phyloP scores from a whole-genome alignment of 2,888 invertebrate genomes.

The Meiosimyza platycephala region DNA sequence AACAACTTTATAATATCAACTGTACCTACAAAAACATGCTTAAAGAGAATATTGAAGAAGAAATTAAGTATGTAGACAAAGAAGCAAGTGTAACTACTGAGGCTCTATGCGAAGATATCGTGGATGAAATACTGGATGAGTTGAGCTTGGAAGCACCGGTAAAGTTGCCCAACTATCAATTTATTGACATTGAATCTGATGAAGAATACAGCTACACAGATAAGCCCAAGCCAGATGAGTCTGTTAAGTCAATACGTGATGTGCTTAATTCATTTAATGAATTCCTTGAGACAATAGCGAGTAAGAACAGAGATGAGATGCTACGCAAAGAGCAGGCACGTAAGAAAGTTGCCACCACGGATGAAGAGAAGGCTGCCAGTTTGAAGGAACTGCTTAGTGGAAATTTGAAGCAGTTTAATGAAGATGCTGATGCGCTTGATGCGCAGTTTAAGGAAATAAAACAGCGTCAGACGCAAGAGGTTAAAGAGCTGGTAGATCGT shows the following conservation, averaged over 20 bases:
- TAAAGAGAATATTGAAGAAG: slow-evolving; percentile 34
- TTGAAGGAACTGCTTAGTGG: slow-evolving; percentile 48
- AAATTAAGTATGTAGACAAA: slow-evolving; percentile 35
- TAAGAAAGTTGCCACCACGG: slow-evolving; percentile 19
- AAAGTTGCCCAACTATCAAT: slow-evolving; percentile 47
- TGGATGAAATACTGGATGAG: slow-evolving; percentile 49
- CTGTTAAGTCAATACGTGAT: slow-evolving; percentile 44
- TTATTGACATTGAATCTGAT: slow-evolving; percentile 52
- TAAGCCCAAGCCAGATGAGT: slow-evolving; percentile 37
- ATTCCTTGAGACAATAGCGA: slow-evolving; percentile 38
- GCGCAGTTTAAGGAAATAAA: slow-evolving; percentile 48
- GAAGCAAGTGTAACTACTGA: slow-evolving; percentile 22
- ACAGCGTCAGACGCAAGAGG: slow-evolving; percentile 44
- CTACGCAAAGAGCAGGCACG: slow-evolving; percentile 22
- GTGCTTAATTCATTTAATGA: slow-evolving; percentile 45
- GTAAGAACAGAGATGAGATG: slow-evolving; percentile 30
- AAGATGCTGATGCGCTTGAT: slow-evolving; percentile 49
- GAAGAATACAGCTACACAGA: slow-evolving; percentile 51
- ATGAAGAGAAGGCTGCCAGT: slow-evolving; percentile 46
- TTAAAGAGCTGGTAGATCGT: slow-evolving; percentile 50
- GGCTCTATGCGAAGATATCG: slow-evolving; percentile 43
- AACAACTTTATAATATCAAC: slow-evolving; percentile 44
- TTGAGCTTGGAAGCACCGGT: slow-evolving; percentile 29
- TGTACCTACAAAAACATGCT: slow-evolving; percentile 33
- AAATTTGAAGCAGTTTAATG: slow-evolving; percentile 44